These are phyloP conservation scores for Thunnus albacares DNA, from an alignment of 2,797 vertebrate species.

Conservation along the genomic window DNA sequence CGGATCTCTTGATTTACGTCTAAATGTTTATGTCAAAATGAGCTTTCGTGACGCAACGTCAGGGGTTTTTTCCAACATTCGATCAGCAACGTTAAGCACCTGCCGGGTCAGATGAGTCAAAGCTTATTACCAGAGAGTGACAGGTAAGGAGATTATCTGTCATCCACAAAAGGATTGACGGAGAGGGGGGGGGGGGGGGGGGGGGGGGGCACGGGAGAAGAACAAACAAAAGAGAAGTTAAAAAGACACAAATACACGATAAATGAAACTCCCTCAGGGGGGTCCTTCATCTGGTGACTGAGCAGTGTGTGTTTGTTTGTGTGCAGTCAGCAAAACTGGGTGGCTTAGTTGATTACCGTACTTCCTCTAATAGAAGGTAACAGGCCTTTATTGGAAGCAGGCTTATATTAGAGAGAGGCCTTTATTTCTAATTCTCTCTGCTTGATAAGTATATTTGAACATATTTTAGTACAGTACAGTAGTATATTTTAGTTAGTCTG, in stretches of 20 bases:
- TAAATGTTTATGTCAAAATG: neutral
- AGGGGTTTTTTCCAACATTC: neutral
- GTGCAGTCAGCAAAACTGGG: neutral
- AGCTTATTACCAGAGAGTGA: constrained; percentile 62
- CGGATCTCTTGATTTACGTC: neutral
- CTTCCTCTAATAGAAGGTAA: no score
- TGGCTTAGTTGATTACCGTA: constrained; percentile 14
- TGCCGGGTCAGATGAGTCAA: constrained; percentile 39
- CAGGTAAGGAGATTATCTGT: constrained; percentile 74
- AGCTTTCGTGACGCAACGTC: neutral
- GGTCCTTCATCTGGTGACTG: neutral
- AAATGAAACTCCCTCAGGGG: neutral
- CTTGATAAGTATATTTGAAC: no score
- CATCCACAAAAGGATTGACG: neutral
- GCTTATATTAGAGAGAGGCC: no score
- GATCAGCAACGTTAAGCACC: constrained; percentile 27
- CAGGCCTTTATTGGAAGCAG: no score
- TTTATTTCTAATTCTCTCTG: no score
- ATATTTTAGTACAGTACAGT: no score
- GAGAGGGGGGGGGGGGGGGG: neutral
- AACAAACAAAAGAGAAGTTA: neutral
- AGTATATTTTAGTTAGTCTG: no score
- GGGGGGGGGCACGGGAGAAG: neutral
- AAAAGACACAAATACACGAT: neutral
- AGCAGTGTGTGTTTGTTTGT: neutral